Evolutionary conservation across 2,888 invertebrate species (phyloP).

Genomic region (Sepiola atlantica): DNA sequence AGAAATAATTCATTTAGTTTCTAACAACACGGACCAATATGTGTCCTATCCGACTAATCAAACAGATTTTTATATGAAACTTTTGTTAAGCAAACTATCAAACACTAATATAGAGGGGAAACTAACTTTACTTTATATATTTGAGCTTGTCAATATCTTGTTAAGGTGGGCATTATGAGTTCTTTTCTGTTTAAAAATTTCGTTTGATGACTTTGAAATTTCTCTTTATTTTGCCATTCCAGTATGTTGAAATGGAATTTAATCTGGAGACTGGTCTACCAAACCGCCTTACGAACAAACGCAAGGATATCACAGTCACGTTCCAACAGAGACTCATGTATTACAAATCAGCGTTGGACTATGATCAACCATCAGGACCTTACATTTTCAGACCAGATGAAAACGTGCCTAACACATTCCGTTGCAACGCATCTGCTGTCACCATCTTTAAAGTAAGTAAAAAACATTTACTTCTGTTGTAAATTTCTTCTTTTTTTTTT

Average conservation of each 20-base stretch:
- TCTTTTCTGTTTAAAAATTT: no score
- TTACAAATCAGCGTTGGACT: slow-evolving; percentile 80
- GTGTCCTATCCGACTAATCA: no score
- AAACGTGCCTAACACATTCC: slow-evolving; percentile 49
- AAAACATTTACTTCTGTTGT: neutral
- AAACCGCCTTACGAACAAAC: slow-evolving; percentile 75
- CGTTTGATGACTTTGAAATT: no score
- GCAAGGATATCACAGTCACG: slow-evolving; percentile 61
- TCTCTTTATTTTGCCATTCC: slow-evolving; percentile 57
- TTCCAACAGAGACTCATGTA: slow-evolving; percentile 81
- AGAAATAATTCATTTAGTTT: no score
- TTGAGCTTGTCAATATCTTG: no score
- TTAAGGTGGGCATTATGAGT: no score
- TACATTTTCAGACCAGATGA: slow-evolving; percentile 81
- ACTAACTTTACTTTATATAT: no score
- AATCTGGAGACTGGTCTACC: slow-evolving; percentile 79
- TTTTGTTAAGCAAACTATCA: no score
- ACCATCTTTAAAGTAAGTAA: neutral
- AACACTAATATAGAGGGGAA: no score
- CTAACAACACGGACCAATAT: no score
- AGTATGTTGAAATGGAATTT: slow-evolving; percentile 76
- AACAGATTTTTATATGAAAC: no score
- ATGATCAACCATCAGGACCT: slow-evolving; percentile 92
- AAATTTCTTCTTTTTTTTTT: neutral
- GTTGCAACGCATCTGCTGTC: neutral